Percentiles rank a stretch among this genome's conserved stretches.
These are phyloP conservation scores for Carpatolechia fugitivella DNA, from an alignment of 2,888 invertebrate species.

Conservation along the genomic window DNA sequence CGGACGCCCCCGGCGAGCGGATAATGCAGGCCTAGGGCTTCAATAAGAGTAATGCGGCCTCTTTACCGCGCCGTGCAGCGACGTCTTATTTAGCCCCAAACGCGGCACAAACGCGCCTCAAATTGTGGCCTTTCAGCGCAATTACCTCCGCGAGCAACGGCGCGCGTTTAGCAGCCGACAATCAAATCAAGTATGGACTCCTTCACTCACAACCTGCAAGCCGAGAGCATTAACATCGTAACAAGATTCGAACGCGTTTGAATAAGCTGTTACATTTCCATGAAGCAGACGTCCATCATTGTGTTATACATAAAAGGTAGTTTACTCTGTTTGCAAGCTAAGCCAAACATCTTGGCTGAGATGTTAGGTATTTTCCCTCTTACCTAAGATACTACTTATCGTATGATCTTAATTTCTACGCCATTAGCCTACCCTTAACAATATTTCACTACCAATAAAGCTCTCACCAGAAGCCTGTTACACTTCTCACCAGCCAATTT, in stretches of 20 bases:
- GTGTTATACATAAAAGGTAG: not conserved
- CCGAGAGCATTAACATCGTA: conserved; percentile 15
- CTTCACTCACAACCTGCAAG: conserved; percentile 27
- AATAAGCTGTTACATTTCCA: conserved; percentile 14
- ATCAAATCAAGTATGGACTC: conserved; percentile 57
- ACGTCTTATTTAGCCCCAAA: conserved; percentile 76
- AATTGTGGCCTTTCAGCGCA: conserved; percentile 75
- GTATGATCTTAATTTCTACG: too few species aligned
- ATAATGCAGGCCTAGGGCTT: conserved; percentile 65
- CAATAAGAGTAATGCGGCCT: conserved; percentile 72
- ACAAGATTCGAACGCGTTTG: conserved; percentile 13
- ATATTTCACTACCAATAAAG: not conserved
- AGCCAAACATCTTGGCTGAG: too few species aligned
- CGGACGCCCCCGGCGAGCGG: conserved; percentile 54
- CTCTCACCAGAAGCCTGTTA: not conserved
- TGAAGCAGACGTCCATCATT: conserved; percentile 2
- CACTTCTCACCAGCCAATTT: not conserved
- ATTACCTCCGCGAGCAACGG: conserved; percentile 56
- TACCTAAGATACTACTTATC: too few species aligned
- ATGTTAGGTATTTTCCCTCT: too few species aligned
- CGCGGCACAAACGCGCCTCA: conserved; percentile 59
- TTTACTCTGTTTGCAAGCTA: not conserved
- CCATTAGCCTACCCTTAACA: not conserved
- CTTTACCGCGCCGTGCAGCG: conserved; percentile 66
- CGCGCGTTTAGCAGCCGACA: conserved; percentile 59